Conservation (phyloP, 2,113 vertebrate species). For the Willisornis vidua region DNA sequence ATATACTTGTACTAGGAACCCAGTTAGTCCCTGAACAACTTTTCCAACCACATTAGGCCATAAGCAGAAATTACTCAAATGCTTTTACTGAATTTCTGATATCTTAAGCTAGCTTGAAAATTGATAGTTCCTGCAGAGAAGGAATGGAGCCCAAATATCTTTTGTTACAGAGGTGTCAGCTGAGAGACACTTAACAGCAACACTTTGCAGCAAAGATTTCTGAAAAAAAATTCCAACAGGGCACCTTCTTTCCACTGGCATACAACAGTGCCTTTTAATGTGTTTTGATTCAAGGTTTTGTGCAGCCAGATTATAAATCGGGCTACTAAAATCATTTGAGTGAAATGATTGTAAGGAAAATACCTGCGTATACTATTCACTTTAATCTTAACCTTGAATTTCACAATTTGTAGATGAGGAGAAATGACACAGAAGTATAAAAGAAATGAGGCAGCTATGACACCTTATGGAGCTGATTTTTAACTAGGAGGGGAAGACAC, state of each 20-base stretch:
- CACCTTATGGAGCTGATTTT: not conserved
- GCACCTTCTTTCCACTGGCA: not conserved
- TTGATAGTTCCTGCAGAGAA: not conserved
- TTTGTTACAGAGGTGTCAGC: not conserved
- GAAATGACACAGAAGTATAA: not conserved
- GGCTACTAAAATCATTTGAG: not conserved
- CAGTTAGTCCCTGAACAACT: not conserved
- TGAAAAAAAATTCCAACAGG: not conserved
- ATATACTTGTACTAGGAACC: not conserved
- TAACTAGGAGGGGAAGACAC: not conserved
- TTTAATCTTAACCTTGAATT: not conserved
- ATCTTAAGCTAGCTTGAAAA: not conserved
- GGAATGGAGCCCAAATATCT: not conserved
- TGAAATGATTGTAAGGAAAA: not conserved
- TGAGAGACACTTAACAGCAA: not conserved
- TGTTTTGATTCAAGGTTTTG: not conserved
- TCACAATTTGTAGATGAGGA: not conserved
- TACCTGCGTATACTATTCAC: not conserved
- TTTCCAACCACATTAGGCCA: not conserved
- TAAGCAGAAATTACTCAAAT: not conserved
- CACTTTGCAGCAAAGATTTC: not conserved
- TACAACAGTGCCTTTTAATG: not conserved
- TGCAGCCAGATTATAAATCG: not conserved
- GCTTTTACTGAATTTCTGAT: not conserved
- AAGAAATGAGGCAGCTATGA: not conserved